These are phyloP conservation scores for Drosophila athabasca DNA, from an alignment of 1,140 invertebrate genomes.

Conservation along the genomic window DNA sequence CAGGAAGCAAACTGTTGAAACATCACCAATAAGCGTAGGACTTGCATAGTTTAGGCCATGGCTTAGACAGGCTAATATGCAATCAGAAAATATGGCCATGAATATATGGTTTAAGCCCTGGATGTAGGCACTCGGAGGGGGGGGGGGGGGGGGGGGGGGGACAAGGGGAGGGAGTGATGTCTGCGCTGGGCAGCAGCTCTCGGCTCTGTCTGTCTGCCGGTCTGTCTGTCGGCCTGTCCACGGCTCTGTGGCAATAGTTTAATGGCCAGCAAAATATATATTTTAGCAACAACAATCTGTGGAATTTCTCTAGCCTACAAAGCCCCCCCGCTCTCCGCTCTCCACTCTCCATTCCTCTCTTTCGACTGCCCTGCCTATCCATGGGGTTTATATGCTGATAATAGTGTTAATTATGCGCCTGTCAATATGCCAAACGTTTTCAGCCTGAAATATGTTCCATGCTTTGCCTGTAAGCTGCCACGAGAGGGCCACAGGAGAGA, in stretches of 20 bases:
- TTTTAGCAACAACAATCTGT: conserved; percentile 34
- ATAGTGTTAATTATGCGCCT: conserved; percentile 77
- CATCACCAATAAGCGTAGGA: too few relatives aligned
- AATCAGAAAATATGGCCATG: too few relatives aligned
- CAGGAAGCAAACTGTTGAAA: conserved; percentile 38
- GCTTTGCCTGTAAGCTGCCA: conserved; percentile 10
- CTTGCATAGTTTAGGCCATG: neutral
- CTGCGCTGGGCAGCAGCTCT: conserved; percentile 18
- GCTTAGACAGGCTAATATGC: neutral
- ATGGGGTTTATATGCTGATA: conserved; percentile 48
- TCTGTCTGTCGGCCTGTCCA: neutral
- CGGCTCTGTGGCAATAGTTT: conserved; percentile 35
- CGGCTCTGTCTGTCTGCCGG: too few relatives aligned
- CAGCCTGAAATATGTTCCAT: conserved; percentile 55
- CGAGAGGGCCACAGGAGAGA: too few relatives aligned
- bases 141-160: too few relatives aligned
- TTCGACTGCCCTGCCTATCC: neutral
- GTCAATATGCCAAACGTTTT: conserved; percentile 71
- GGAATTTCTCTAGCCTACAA: conserved; percentile 26
- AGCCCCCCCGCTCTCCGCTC: neutral
- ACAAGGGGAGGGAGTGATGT: conserved; percentile 20
- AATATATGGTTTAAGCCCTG: too few relatives aligned
- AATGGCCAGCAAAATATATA: conserved; percentile 60
- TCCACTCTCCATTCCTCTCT: neutral
- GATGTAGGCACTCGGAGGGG: too few relatives aligned